These are phyloP conservation scores for Grus americana DNA, from an alignment of 2,113 vertebrate species.

Conservation along the genomic window DNA sequence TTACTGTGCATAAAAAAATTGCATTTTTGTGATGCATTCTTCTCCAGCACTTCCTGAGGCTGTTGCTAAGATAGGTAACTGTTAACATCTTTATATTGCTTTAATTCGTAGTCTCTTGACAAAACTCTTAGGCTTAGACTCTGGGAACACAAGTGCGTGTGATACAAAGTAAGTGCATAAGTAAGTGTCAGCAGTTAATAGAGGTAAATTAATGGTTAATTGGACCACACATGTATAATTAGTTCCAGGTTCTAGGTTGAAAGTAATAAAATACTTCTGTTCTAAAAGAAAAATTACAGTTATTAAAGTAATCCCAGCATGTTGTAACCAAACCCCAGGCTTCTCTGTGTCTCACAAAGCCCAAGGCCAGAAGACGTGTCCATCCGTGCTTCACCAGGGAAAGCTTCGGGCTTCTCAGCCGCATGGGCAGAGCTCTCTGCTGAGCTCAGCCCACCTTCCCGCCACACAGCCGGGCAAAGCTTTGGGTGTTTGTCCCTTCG, in stretches of 20 bases:
- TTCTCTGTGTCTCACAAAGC: background rate
- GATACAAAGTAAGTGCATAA: background rate
- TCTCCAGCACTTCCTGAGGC: background rate
- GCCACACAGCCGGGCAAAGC: accelerated
- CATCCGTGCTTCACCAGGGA: background rate
- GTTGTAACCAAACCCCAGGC: background rate
- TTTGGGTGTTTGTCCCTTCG: background rate
- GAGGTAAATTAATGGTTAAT: conserved; percentile 43
- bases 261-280: background rate
- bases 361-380: background rate
- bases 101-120: background rate
- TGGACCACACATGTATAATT: conserved; percentile 38
- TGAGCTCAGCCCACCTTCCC: background rate
- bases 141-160: background rate
- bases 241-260: conserved; percentile 28
- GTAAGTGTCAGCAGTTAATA: conserved; percentile 6
- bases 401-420: background rate
- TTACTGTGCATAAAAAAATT: background rate
- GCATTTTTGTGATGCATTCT: background rate
- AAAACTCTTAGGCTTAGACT: background rate
- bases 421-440: background rate
- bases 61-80: background rate
- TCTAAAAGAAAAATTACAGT: background rate
- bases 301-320: background rate
- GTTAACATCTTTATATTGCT: background rate